These are phyloP conservation scores for roundworm (Caenorhabditis elegans) DNA, from an alignment of 1,140 invertebrate species.

Conservation along the genomic window WBcel235 BX284604.4:3085001-3085500, in stretches of 20 bases:
- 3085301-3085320: neutral
- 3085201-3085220: too few species aligned
- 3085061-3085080: neutral
- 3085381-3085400: slow-evolving; percentile 6
- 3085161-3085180: too few species aligned
- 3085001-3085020: slow-evolving; percentile 3
- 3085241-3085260: too few species aligned
- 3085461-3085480: neutral
- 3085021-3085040: neutral
- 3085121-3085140: neutral
- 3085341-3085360: neutral
- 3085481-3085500: neutral
- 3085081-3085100: slow-evolving; percentile 7
- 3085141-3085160: too few species aligned
- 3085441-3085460: slow-evolving; percentile 16
- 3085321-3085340: slow-evolving; percentile 27
- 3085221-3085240: too few species aligned
- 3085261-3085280: too few species aligned
- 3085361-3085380: neutral
- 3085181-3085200: too few species aligned
- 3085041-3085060: slow-evolving; percentile 9
- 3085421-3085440: slow-evolving; percentile 3
- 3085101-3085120: slow-evolving; percentile 8
- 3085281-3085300: neutral
- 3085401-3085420: slow-evolving; percentile 24